phyloP scores from a whole-genome alignment of 1,140 invertebrate species.

The Drosophila parvula region DNA sequence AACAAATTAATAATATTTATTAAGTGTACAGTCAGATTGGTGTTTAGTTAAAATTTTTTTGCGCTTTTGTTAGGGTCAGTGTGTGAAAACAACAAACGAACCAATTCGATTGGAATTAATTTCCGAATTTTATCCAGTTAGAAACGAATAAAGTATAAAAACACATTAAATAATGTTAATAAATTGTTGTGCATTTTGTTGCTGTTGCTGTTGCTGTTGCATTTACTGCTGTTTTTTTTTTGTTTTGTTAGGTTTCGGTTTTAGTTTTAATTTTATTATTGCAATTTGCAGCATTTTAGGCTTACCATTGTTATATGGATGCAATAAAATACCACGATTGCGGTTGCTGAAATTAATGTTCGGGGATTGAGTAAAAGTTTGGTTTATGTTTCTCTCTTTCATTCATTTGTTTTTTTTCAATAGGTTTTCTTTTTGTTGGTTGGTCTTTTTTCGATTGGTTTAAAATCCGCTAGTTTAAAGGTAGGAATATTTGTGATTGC shows the following conservation, averaged over 20 bases:
- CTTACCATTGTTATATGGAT: constrained; percentile 86
- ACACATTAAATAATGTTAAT: constrained; percentile 47
- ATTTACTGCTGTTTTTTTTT: constrained; percentile 53
- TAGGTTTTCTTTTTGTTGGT: constrained; percentile 34
- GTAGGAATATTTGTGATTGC: constrained; percentile 41
- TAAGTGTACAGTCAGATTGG: constrained; percentile 23
- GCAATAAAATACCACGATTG: constrained; percentile 86
- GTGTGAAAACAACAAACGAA: constrained; percentile 42
- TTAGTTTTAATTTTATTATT: constrained; percentile 54
- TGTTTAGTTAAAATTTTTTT: constrained; percentile 23
- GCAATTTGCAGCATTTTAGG: constrained; percentile 79
- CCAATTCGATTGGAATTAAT: constrained; percentile 37
- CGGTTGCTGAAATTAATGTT: constrained; percentile 84
- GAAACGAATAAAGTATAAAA: constrained; percentile 35
- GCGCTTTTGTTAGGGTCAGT: constrained; percentile 33
- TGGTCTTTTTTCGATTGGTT: constrained; percentile 39
- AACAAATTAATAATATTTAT: constrained; percentile 10
- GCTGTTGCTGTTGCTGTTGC: constrained; percentile 51
- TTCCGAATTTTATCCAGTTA: constrained; percentile 28
- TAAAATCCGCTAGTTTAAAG: constrained; percentile 50
- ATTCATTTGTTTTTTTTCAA: too few species aligned
- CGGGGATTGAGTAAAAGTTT: constrained; percentile 74
- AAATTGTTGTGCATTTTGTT: constrained; percentile 58
- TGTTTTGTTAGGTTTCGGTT: constrained; percentile 49
- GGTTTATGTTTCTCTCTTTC: constrained; percentile 46